phyloP scores from a whole-genome alignment of 2,113 vertebrate species.

The Gasterosteus aculeatus region DNA sequence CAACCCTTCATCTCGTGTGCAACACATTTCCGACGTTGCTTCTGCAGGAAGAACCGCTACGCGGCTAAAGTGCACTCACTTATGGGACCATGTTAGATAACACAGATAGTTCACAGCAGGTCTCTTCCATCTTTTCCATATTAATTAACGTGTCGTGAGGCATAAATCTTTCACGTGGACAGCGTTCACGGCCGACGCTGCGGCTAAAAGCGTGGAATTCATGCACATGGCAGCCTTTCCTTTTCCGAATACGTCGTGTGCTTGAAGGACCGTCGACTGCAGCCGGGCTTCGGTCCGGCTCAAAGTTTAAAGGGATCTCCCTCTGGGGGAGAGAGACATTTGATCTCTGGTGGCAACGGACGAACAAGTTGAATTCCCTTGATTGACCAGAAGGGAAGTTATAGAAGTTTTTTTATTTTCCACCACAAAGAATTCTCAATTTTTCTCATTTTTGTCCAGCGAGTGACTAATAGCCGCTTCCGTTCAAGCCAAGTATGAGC shows the following conservation, averaged over 20 bases:
- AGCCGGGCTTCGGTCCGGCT: slow-evolving; percentile 34
- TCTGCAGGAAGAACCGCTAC: not conserved
- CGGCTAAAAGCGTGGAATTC: too few relatives aligned
- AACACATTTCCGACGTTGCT: not conserved
- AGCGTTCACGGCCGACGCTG: too few relatives aligned
- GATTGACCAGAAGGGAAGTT: slow-evolving; percentile 20
- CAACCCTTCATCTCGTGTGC: not conserved
- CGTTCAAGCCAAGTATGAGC: not conserved
- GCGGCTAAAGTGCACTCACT: not conserved
- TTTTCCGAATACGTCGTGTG: too few relatives aligned
- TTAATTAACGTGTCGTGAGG: slow-evolving; percentile 36
- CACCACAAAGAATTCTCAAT: not conserved
- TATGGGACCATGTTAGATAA: not conserved
- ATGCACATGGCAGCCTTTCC: too few relatives aligned
- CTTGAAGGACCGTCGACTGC: not conserved
- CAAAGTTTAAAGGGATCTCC: slow-evolving; percentile 30
- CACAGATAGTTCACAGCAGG: slow-evolving; percentile 24
- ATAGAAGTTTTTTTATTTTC: not conserved
- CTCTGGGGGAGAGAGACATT: slow-evolving; percentile 24
- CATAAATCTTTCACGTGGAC: too few relatives aligned
- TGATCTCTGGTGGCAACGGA: slow-evolving; percentile 41
- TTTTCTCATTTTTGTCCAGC: not conserved
- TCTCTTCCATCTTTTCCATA: slow-evolving; percentile 32
- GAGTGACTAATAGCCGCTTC: not conserved
- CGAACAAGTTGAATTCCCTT: slow-evolving; percentile 32